These are phyloP conservation scores for Stenodema calcarata DNA, from an alignment of 2,888 invertebrate species.

Conservation along the genomic window DNA sequence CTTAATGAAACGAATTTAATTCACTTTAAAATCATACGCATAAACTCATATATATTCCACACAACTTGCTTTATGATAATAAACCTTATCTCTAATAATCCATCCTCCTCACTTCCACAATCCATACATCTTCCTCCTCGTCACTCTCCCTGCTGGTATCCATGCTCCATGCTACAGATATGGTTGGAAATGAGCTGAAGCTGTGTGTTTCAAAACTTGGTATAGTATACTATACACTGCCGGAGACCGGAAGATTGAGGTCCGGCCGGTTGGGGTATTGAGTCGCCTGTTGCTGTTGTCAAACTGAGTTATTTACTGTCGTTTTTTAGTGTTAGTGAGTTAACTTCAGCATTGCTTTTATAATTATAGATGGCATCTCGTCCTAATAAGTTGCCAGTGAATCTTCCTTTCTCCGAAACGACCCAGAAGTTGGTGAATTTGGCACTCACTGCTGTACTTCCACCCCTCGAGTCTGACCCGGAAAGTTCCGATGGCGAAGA, in stretches of 20 bases:
- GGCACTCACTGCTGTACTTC: not conserved
- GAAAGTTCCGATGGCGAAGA: not conserved
- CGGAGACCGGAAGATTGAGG: not conserved
- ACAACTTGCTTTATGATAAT: too few relatives aligned
- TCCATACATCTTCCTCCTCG: too few relatives aligned
- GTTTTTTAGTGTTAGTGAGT: not conserved
- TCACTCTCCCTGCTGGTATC: too few relatives aligned
- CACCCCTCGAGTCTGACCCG: not conserved
- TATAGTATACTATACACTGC: conserved; percentile 8
- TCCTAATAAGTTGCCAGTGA: not conserved
- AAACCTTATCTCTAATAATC: too few relatives aligned
- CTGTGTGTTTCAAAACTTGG: not conserved
- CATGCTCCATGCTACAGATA: too few relatives aligned
- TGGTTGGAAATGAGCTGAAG: not conserved
- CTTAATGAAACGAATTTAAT: too few relatives aligned
- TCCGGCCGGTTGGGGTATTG: not conserved
- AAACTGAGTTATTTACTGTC: not conserved
- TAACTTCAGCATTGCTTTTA: not conserved
- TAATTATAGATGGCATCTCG: not conserved
- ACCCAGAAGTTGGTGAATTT: not conserved
- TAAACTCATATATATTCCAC: too few relatives aligned
- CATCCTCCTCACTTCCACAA: too few relatives aligned
- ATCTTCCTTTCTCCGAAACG: not conserved
- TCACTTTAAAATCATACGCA: too few relatives aligned
- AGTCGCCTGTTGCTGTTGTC: not conserved